These are phyloP conservation scores for Stegostoma tigrinum DNA, from an alignment of 2,113 vertebrate genomes.

Conservation along the genomic window DNA sequence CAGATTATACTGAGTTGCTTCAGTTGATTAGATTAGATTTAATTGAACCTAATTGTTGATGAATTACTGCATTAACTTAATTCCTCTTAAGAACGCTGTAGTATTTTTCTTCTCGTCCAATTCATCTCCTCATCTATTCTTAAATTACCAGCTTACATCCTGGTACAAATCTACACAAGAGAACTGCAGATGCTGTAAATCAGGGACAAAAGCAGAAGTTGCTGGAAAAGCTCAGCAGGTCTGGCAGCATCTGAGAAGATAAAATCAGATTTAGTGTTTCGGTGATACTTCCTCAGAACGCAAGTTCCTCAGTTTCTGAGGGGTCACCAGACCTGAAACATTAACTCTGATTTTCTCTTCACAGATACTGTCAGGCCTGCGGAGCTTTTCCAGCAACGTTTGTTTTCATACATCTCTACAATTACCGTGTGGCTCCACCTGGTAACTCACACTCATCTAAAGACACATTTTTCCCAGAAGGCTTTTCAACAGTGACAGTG, in stretches of 20 bases:
- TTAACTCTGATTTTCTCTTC: no score
- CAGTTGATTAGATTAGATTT: constrained; percentile 29
- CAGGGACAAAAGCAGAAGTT: no score
- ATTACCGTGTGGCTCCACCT: background rate
- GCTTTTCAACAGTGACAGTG: background rate
- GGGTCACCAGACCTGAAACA: no score
- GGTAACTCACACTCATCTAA: background rate
- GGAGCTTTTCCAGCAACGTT: no score
- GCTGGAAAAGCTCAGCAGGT: no score
- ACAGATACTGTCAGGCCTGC: no score
- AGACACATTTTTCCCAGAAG: background rate
- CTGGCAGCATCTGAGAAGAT: no score
- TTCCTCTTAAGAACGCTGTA: background rate
- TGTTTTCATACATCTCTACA: background rate
- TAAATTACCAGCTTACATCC: background rate
- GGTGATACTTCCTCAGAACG: no score
- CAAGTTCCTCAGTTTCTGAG: no score
- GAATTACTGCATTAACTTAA: constrained; percentile 5
- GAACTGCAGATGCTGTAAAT: no score
- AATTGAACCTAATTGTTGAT: constrained; percentile 29
- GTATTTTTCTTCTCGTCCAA: background rate
- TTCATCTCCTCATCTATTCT: background rate
- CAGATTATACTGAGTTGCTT: constrained; percentile 22
- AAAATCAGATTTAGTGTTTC: no score
- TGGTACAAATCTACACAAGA: background rate